Evolutionary conservation across 2,797 vertebrate genomes (phyloP).

Genomic region (Tiaroga cobitis): DNA sequence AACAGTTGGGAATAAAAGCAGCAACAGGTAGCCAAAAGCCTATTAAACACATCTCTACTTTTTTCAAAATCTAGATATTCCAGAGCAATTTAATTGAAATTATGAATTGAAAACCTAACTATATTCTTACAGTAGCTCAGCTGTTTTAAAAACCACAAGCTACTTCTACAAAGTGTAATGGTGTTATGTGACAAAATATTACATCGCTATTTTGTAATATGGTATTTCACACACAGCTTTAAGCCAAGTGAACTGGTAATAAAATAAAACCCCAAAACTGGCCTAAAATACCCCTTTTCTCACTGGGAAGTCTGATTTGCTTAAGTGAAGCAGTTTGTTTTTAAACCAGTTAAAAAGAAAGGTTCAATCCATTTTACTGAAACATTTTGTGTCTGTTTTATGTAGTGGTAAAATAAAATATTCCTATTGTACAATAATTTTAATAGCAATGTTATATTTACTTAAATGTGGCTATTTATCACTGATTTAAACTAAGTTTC

Average conservation of each 20-base stretch:
- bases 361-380: not conserved
- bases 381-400: not conserved
- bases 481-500: not conserved
- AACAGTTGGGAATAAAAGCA: slow-evolving; percentile 9
- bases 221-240: not conserved
- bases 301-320: not conserved
- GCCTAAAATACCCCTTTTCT: not conserved
- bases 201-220: not conserved
- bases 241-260: not conserved
- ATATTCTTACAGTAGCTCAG: not conserved
- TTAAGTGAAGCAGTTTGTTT: not conserved
- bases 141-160: not conserved
- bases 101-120: not conserved
- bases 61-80: not conserved
- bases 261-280: not conserved
- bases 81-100: not conserved
- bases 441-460: not conserved
- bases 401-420: not conserved
- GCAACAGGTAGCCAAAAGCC: slow-evolving; percentile 5
- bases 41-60: not conserved
- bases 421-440: not conserved
- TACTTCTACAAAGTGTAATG: not conserved
- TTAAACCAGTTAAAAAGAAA: not conserved
- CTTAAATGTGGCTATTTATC: not conserved
- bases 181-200: not conserved